Percentiles rank a stretch among this genome's conserved stretches.
phyloP scores from a whole-genome alignment of 2,797 vertebrate species.

The Taeniopygia guttata region DNA sequence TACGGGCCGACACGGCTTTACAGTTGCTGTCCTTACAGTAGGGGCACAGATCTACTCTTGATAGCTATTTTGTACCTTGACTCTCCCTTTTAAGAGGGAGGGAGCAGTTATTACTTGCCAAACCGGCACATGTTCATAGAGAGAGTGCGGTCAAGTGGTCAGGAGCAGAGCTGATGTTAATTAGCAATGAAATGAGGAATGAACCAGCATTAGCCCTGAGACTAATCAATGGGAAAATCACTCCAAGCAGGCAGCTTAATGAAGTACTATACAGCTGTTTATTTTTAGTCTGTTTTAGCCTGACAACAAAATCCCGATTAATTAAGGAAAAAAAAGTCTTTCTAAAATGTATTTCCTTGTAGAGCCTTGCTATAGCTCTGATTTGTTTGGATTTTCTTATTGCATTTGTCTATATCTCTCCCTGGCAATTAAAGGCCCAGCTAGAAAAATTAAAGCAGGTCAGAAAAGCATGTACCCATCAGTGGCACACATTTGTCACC shows the following conservation, averaged over 20 bases:
- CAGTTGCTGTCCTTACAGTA: constrained; percentile 36
- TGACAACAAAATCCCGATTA: constrained; percentile 71
- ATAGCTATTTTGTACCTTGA: constrained; percentile 47
- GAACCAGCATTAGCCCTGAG: constrained; percentile 91
- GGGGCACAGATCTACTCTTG: constrained; percentile 7
- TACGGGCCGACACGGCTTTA: constrained; percentile 29
- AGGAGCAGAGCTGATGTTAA: constrained; percentile 88
- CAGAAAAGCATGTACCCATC: neutral
- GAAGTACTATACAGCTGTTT: constrained; percentile 86
- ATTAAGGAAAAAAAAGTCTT: constrained; percentile 48
- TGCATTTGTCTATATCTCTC: constrained; percentile 21
- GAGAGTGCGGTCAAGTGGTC: constrained; percentile 83
- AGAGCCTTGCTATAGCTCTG: neutral
- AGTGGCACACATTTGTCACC: neutral
- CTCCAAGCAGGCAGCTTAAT: constrained; percentile 84
- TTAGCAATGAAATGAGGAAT: constrained; percentile 90
- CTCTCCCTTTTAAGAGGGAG: constrained; percentile 55
- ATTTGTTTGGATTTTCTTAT: constrained; percentile 4
- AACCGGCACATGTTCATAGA: constrained; percentile 74
- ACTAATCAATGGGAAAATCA: constrained; percentile 99
- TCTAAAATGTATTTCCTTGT: constrained; percentile 54
- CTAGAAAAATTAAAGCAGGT: constrained; percentile 36
- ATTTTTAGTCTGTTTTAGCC: constrained; percentile 82
- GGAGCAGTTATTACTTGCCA: constrained; percentile 67
- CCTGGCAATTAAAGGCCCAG: constrained; percentile 23